phyloP scores from a whole-genome alignment of 2,113 vertebrate genomes.

The Podilymbus podiceps region DNA sequence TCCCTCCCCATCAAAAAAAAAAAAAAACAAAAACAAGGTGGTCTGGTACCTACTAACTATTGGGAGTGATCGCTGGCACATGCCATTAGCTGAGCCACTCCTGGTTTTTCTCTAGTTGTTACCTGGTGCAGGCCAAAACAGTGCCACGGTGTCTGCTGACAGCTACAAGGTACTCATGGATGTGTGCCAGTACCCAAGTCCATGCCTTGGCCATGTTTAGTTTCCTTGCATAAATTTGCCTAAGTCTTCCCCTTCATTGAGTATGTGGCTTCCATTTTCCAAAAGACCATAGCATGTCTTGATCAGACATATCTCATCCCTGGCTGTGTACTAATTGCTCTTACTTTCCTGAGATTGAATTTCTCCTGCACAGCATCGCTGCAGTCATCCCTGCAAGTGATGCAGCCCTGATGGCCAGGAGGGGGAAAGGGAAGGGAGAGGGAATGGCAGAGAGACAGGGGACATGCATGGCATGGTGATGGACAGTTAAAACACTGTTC shows the following conservation, averaged over 20 bases:
- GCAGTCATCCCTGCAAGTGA: not conserved
- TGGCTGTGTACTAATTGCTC: not conserved
- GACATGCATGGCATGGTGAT: fast-evolving
- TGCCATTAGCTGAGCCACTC: not conserved
- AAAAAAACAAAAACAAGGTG: fast-evolving
- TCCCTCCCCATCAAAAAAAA: not conserved
- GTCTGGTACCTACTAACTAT: not conserved
- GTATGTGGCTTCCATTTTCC: not conserved
- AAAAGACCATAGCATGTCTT: not conserved
- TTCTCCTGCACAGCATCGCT: not conserved
- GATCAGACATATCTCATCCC: not conserved
- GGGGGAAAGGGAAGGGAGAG: not conserved
- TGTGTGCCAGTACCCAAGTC: not conserved
- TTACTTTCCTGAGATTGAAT: not conserved
- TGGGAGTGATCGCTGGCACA: fast-evolving
- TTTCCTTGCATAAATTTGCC: too few species aligned
- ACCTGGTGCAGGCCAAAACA: not conserved
- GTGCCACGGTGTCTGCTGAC: not conserved
- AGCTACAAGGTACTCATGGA: fast-evolving
- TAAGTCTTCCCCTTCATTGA: not conserved
- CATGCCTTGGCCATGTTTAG: not conserved
- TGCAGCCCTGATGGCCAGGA: not conserved
- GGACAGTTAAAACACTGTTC: not conserved
- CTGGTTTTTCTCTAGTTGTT: not conserved
- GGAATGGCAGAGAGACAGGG: not conserved